Evolutionary conservation across 2,113 vertebrate species (phyloP), one percentile per base, ranked within the genome.

Genomic region (Vimba vimba): DNA sequence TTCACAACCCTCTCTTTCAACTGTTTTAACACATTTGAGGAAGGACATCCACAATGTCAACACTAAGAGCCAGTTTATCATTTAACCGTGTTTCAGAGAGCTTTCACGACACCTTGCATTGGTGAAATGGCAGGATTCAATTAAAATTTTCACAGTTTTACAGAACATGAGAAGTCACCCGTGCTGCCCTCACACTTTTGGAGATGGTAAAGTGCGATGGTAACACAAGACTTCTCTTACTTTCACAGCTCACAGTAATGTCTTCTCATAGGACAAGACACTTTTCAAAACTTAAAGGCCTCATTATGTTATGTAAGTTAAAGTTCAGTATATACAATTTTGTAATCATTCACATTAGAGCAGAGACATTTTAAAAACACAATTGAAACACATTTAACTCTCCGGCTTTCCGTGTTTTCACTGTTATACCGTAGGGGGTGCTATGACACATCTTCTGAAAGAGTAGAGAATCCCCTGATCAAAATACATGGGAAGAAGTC

Each of bases 11-110:
- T 25, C 10, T 39, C 55, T 25, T 57, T 59, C 10, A 59, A 13
- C 6, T 33, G 19, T 60, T 59, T 62, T 45, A n/a, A 79, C 33
- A 62, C 57, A 45, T 62, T 79, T n/a, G 19, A 62, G 33, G 12
- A 79, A 62, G 78, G 57, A 79, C 57, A 62, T 13, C 39, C 13
- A 17, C 36, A 62, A 79, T 79, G 78, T 62, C 78, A 62, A 62
- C 36, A 27, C 19, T 13, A 21, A 78, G 57, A 60, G 57, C 33
- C 21, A 39, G 52, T 33, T 57, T 39, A 39, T 57, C 17, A 57
- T 59, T 78, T 59, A 33, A 23, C 33, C 33, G 3, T 62, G 77
- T 45, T 59, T 79, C 23, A 10, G 33, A 43, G 36, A 17, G 33
- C 76, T 77, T 52, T 19, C 6, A 39, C 19, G 4, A 10, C 69